Evolutionary conservation across 2,113 vertebrate species (phyloP), one percentile per base, ranked within the genome.

Genomic region (Hippocampus mohnikei): DNA sequence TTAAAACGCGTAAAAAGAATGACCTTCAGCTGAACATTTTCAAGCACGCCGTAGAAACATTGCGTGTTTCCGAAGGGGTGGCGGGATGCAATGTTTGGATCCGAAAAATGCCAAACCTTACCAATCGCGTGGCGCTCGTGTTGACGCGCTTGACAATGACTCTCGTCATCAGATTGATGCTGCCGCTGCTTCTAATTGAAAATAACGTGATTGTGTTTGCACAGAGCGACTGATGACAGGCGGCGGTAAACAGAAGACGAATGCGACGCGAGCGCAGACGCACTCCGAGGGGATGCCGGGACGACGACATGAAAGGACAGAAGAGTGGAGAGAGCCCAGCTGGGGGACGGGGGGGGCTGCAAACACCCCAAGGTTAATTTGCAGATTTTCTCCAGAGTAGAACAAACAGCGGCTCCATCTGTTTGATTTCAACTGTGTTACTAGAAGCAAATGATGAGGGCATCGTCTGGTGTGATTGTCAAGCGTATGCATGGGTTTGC

Each of bases 321-420:
- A 50, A 50, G 70, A 71, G 72, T 27, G 5, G 72, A 15, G 67
- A 73, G 74, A 5, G 69, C 82, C 70, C 77, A 80, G 77, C 77
- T 85, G 75, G 77, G 71, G 50, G 29, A 5, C 0, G 29, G 5
- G 29, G 29, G 29, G 29, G 29, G 29, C 65, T 46, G 73, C 48
- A 83, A 67, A 83, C 67, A 85, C 75, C 70, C 27, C 27, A 70
- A 80, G 83, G 79, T 84, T 82, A 80, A 84, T 85, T 77, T 83
- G 79, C 67, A 77, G 75, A 77, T 84, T 79, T 82, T 70, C 77
- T 80, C 77, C 69, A 20, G 71, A 80, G 81, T 78, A 66, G 4
- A 76, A 78, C 77, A 85, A 83, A 85, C 75, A 87, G 64, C 81
- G 85, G 83, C 85, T 85, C 79, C 77, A 73, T 78, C 69, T 82